Percentiles rank a stretch among this genome's conserved stretches.
Evolutionary conservation across 2,797 vertebrate genomes (phyloP).

Genomic region (Sternotherus odoratus): DNA sequence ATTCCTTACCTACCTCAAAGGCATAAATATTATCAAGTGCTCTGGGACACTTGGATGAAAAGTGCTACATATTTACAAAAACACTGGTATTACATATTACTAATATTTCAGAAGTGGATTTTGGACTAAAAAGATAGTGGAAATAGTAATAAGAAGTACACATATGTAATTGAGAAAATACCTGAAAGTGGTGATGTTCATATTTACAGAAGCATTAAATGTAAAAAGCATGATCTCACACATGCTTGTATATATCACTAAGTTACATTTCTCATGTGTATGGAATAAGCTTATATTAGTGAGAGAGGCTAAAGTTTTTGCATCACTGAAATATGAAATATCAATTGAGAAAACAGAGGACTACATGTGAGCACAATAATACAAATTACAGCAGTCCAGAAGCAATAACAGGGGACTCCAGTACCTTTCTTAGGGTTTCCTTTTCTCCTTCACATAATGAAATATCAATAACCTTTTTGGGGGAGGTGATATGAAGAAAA

Average conservation of each 20-base stretch:
- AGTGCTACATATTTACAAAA: neutral
- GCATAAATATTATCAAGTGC: neutral
- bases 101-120: neutral
- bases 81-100: neutral
- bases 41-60: neutral
- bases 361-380: neutral
- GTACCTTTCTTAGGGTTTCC: neutral
- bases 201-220: neutral
- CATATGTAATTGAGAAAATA: neutral
- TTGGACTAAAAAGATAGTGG: neutral
- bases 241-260: neutral
- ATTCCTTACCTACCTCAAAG: neutral
- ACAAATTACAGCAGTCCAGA: neutral
- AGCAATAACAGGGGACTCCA: neutral
- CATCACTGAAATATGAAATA: neutral
- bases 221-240: neutral
- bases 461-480: neutral
- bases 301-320: neutral
- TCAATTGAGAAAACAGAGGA: neutral
- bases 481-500: neutral
- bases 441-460: neutral
- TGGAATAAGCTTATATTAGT: neutral
- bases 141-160: neutral
- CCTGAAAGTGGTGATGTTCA: neutral
- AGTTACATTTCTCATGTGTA: neutral